phyloP scores from a whole-genome alignment of 2,113 vertebrate genomes.

The Neodon shergylaensis region DNA sequence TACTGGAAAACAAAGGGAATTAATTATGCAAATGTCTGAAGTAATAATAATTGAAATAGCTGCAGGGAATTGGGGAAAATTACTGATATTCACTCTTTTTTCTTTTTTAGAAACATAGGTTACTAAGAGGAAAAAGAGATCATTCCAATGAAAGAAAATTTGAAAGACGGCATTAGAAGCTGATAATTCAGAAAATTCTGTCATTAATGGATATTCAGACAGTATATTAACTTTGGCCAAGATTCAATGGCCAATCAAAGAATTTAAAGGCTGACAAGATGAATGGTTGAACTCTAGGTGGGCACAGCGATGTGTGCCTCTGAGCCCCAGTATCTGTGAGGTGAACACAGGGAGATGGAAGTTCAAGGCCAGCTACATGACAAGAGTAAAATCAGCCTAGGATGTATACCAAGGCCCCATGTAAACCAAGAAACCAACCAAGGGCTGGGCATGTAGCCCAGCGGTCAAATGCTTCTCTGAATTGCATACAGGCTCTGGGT shows the following conservation, averaged over 20 bases:
- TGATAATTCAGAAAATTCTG: slow-evolving; percentile 32
- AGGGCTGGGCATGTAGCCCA: background rate
- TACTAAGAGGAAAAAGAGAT: slow-evolving; percentile 49
- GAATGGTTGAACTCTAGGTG: background rate
- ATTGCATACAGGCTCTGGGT: background rate
- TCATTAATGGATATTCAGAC: slow-evolving; percentile 62
- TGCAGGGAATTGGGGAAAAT: slow-evolving; percentile 20
- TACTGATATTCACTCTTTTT: slow-evolving; percentile 9
- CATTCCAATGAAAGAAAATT: slow-evolving; percentile 43
- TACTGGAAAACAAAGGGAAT: slow-evolving; percentile 59
- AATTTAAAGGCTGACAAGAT: background rate
- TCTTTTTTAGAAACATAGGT: background rate
- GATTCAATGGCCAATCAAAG: background rate
- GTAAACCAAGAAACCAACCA: background rate
- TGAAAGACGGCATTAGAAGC: slow-evolving; percentile 36
- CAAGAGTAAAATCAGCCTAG: background rate
- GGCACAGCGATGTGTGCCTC: background rate
- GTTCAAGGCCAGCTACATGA: background rate
- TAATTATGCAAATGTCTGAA: slow-evolving; percentile 68
- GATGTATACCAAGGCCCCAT: too few relatives aligned
- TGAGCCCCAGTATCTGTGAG: background rate
- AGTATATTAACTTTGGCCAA: slow-evolving; percentile 19
- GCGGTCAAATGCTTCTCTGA: background rate
- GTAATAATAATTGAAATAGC: slow-evolving; percentile 54
- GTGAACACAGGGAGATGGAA: background rate